phyloP scores from a whole-genome alignment of 1,140 invertebrate species.

The Pararge aegeria region DNA sequence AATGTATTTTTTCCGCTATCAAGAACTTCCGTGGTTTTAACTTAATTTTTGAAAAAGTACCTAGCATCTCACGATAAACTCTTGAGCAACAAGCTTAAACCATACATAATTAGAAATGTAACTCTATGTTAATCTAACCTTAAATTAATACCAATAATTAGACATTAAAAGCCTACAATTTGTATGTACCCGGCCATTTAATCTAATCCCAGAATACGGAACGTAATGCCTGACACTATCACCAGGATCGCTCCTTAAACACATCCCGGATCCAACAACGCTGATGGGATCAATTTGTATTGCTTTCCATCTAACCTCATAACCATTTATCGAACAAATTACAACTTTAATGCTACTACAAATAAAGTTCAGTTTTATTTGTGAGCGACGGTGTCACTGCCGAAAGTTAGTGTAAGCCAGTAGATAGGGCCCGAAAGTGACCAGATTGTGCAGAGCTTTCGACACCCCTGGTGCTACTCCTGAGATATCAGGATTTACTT shows the following conservation, averaged over 20 bases:
- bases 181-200: conserved; percentile 15
- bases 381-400: conserved; percentile 32
- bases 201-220: conserved; percentile 29
- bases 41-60: too few species aligned
- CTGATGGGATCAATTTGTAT: conserved; percentile 69
- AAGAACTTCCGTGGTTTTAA: too few species aligned
- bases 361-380: conserved; percentile 43
- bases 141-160: background rate
- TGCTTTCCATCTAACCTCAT: conserved; percentile 46
- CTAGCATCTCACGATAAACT: too few species aligned
- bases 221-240: conserved; percentile 43
- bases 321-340: conserved; percentile 35
- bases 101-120: too few species aligned
- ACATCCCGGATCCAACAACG: conserved; percentile 36
- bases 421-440: conserved; percentile 46
- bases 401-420: conserved; percentile 54
- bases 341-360: conserved; percentile 35
- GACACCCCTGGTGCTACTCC: conserved; percentile 4
- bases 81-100: too few species aligned
- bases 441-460: conserved; percentile 40
- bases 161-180: conserved; percentile 12
- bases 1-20: too few species aligned
- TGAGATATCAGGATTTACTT: background rate
- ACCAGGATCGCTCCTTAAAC: conserved; percentile 36
- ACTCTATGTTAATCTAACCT: background rate